Evolutionary conservation across 1,140 invertebrate species (phyloP).

Genomic region (Metopolophium dirhodum): DNA sequence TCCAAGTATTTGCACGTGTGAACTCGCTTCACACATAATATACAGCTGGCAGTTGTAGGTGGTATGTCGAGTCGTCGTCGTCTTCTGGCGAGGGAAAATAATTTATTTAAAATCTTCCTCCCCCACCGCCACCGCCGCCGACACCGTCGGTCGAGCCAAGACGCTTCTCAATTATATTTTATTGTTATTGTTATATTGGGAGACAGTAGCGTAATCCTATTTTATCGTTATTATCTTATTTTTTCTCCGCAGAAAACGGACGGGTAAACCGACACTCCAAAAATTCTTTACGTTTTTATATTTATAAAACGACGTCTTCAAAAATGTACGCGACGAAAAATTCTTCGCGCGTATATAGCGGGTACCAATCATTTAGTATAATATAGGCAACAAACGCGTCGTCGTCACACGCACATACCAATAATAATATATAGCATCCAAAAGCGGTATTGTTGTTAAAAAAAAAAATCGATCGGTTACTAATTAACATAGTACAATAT

Average conservation of each 20-base stretch:
- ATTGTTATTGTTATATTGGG: constrained; percentile 4
- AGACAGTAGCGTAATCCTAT: constrained; percentile 32
- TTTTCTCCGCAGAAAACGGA: neutral
- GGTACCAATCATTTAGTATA: neutral
- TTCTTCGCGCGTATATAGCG: neutral
- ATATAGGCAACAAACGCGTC: no score
- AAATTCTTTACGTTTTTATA: neutral
- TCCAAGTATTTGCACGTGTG: neutral
- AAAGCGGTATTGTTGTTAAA: neutral
- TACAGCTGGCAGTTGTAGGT: neutral
- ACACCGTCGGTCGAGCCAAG: neutral
- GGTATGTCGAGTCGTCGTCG: neutral
- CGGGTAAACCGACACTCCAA: neutral
- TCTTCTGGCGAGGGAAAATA: neutral
- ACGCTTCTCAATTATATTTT: constrained; percentile 9
- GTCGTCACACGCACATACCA: neutral
- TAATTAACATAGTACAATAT: no score
- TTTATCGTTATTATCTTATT: constrained; percentile 34
- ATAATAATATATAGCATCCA: no score
- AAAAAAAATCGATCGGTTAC: no score
- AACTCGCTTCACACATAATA: neutral
- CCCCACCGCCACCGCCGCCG: rapidly evolving
- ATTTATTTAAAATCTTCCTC: constrained; percentile 3
- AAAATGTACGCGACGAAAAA: neutral
- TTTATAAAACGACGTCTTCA: neutral